phyloP scores from a whole-genome alignment of 2,888 invertebrate species.

The Gryllus longicercus region DNA sequence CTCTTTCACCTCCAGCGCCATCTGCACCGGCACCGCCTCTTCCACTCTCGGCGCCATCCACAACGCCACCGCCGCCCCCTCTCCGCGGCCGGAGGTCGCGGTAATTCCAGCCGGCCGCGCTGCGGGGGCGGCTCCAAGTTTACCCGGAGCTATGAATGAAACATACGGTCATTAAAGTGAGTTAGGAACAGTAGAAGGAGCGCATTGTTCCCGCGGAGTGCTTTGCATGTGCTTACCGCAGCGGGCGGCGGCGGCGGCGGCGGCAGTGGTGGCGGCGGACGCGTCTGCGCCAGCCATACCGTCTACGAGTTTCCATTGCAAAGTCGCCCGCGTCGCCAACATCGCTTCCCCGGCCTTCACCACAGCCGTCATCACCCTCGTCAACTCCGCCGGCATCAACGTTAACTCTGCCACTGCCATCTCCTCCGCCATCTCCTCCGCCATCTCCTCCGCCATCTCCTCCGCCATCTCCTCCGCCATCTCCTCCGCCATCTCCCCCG shows the following conservation, averaged over 20 bases:
- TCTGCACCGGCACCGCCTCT: neutral
- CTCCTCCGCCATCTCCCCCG: too few species aligned
- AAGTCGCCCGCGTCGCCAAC: too few species aligned
- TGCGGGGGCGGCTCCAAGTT: neutral
- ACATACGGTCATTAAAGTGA: constrained; percentile 17
- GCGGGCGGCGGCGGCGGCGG: neutral
- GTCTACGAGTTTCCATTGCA: too few species aligned
- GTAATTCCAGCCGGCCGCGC: neutral
- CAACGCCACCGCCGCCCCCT: neutral
- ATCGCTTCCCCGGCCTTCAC: too few species aligned
- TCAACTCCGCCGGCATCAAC: too few species aligned
- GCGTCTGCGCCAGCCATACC: too few species aligned
- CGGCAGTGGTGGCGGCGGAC: neutral
- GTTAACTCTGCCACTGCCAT: too few species aligned
- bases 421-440: too few species aligned
- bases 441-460: too few species aligned
- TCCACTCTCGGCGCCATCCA: neutral
- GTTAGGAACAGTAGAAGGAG: constrained; percentile 6
- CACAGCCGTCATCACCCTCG: too few species aligned
- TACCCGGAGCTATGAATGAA: constrained; percentile 9
- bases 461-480: too few species aligned
- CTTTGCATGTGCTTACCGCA: neutral
- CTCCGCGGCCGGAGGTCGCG: neutral
- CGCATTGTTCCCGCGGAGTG: constrained; percentile 11
- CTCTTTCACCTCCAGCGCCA: too few species aligned